A percentile compares a stretch with the other conserved stretches of the same genome.
phyloP scores from a whole-genome alignment of 2,888 invertebrate species.

The Pristionchus fissidentatus region DNA sequence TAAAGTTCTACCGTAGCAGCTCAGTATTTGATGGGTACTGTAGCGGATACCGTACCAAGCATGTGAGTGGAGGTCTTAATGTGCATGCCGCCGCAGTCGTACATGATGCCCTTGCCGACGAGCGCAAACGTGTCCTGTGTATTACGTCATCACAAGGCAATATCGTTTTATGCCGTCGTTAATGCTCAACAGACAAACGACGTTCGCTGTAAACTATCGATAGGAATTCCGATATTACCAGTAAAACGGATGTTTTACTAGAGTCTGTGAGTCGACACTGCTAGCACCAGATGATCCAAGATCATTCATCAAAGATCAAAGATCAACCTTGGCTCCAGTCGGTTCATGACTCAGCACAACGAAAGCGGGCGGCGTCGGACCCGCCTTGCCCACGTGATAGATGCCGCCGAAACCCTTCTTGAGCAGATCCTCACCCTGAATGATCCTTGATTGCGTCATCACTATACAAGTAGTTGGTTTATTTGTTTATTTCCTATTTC shows the following conservation, averaged over 20 bases:
- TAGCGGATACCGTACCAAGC: constrained; percentile 50
- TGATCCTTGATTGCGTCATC: too few species aligned
- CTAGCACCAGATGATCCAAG: not conserved
- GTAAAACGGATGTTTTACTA: too few species aligned
- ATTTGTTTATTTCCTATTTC: too few species aligned
- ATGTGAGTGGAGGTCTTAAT: constrained; percentile 84
- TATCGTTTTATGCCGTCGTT: too few species aligned
- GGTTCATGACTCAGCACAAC: constrained; percentile 80
- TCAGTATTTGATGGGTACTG: not conserved
- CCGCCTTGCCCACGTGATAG: constrained; percentile 84
- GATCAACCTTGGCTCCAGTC: constrained; percentile 78
- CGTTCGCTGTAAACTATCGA: too few species aligned
- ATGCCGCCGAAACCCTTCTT: constrained; percentile 46
- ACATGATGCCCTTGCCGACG: constrained; percentile 93
- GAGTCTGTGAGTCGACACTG: too few species aligned
- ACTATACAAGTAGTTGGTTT: too few species aligned
- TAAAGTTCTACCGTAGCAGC: not conserved
- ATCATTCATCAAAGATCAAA: not conserved
- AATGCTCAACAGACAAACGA: too few species aligned
- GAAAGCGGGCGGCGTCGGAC: constrained; percentile 82
- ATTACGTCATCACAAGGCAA: too few species aligned
- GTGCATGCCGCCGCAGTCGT: constrained; percentile 91
- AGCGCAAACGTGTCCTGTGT: constrained; percentile 82
- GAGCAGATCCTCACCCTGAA: constrained; percentile 37
- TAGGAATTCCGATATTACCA: too few species aligned